These are phyloP conservation scores for Tenthredo livida DNA, from an alignment of 2,888 invertebrate species.

Conservation along the genomic window DNA sequence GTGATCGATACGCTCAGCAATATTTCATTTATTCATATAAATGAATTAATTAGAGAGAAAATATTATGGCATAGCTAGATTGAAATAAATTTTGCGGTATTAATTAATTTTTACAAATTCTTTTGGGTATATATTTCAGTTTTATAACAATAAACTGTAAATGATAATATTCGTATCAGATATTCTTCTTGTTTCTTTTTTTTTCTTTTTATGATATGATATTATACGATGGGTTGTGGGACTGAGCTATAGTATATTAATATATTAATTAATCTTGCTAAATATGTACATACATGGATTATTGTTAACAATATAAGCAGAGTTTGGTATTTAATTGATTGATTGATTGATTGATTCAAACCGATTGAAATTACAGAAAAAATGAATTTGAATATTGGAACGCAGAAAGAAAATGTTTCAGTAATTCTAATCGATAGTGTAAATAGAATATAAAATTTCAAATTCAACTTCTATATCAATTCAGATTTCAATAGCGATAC, in stretches of 20 bases:
- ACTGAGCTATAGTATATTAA: background rate
- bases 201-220: background rate
- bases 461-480: background rate
- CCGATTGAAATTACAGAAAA: background rate
- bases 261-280: constrained; percentile 12
- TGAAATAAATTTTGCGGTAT: background rate
- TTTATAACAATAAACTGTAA: background rate
- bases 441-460: background rate
- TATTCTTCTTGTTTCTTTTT: background rate
- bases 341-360: background rate
- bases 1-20: background rate
- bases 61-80: background rate
- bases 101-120: background rate
- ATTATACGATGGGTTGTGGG: background rate
- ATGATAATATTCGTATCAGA: background rate
- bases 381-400: background rate
- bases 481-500: background rate
- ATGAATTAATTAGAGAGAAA: background rate
- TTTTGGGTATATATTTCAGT: background rate
- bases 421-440: background rate
- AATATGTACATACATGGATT: background rate
- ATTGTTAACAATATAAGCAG: constrained; percentile 6
- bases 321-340: background rate
- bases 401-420: background rate
- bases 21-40: background rate